Evolutionary conservation across 2,888 invertebrate genomes (phyloP).

Genomic region (Eretmocerus hayati): DNA sequence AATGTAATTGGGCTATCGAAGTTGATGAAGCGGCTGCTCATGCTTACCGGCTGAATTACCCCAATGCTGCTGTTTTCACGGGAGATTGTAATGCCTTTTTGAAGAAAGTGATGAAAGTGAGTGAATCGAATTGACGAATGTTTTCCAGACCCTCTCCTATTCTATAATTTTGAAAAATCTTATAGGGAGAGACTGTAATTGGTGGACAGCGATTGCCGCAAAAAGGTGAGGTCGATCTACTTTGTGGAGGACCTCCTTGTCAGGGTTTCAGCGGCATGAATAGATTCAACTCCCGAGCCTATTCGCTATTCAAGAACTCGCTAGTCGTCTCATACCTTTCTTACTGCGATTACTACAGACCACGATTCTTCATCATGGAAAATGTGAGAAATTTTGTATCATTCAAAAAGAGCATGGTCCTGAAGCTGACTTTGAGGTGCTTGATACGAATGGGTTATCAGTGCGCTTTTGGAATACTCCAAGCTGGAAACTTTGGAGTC

Average conservation of each 20-base stretch:
- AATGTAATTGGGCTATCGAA: slow-evolving; percentile 76
- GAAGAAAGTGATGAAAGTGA: slow-evolving; percentile 58
- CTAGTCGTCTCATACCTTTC: slow-evolving; percentile 74
- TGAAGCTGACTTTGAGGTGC: slow-evolving; percentile 71
- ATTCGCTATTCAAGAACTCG: slow-evolving; percentile 80
- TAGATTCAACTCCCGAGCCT: slow-evolving; percentile 75
- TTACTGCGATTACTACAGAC: slow-evolving; percentile 79
- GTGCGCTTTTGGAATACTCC: slow-evolving; percentile 77
- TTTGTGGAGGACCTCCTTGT: slow-evolving; percentile 84
- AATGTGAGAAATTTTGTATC: slow-evolving; percentile 82
- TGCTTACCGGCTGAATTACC: slow-evolving; percentile 72
- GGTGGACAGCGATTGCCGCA: slow-evolving; percentile 58
- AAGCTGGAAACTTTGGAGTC: slow-evolving; percentile 80
- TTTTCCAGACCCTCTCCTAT: slow-evolving; percentile 1
- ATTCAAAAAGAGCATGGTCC: slow-evolving; percentile 72
- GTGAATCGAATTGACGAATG: neutral
- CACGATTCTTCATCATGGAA: slow-evolving; percentile 75
- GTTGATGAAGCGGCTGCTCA: slow-evolving; percentile 69
- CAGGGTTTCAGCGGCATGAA: slow-evolving; percentile 90
- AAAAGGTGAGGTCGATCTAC: slow-evolving; percentile 73
- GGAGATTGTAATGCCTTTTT: slow-evolving; percentile 75
- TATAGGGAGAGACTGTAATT: slow-evolving; percentile 49
- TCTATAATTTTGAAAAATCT: slow-evolving; percentile 6
- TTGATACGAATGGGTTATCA: slow-evolving; percentile 80
- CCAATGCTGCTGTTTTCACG: slow-evolving; percentile 65